A percentile compares a stretch with the other conserved stretches of the same genome.
Conservation (phyloP, 2,888 invertebrate genomes). For the Cryptus viduatorius region DNA sequence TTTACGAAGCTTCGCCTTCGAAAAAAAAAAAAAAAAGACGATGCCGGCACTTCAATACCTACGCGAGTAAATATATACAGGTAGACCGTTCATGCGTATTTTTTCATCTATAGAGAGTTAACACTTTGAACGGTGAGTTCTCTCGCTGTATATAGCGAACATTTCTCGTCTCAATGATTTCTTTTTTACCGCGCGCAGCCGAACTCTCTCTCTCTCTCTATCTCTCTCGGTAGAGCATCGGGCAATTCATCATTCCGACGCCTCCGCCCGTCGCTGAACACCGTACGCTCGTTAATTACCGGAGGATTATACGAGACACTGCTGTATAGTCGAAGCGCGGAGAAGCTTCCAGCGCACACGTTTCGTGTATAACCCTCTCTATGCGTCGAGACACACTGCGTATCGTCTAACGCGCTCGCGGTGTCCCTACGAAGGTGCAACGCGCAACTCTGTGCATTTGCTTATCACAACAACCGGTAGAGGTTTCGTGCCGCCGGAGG, state of each 20-base stretch:
- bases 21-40: slow-evolving; percentile 9
- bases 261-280: slow-evolving; percentile 68
- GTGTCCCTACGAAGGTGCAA: slow-evolving; percentile 38
- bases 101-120: slow-evolving; percentile 48
- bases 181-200: slow-evolving; percentile 35
- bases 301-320: slow-evolving; percentile 66
- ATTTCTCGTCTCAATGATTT: slow-evolving; percentile 51
- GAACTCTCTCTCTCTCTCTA: slow-evolving; percentile 52
- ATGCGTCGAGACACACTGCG: slow-evolving; percentile 14
- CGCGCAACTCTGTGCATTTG: slow-evolving; percentile 37
- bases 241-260: slow-evolving; percentile 72
- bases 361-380: slow-evolving; percentile 29
- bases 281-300: slow-evolving; percentile 70
- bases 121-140: slow-evolving; percentile 45
- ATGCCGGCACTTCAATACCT: neutral
- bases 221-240: slow-evolving; percentile 44
- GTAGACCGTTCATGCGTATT: slow-evolving; percentile 28
- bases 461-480: slow-evolving; percentile 56
- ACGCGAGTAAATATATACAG: slow-evolving; percentile 5
- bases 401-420: slow-evolving; percentile 24
- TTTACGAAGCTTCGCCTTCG: slow-evolving; percentile 64
- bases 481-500: neutral
- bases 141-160: slow-evolving; percentile 3
- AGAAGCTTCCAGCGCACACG: slow-evolving; percentile 37
- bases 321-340: slow-evolving; percentile 58